Conservation (phyloP, 2,888 invertebrate genomes). For the Lucinisca nassula region DNA sequence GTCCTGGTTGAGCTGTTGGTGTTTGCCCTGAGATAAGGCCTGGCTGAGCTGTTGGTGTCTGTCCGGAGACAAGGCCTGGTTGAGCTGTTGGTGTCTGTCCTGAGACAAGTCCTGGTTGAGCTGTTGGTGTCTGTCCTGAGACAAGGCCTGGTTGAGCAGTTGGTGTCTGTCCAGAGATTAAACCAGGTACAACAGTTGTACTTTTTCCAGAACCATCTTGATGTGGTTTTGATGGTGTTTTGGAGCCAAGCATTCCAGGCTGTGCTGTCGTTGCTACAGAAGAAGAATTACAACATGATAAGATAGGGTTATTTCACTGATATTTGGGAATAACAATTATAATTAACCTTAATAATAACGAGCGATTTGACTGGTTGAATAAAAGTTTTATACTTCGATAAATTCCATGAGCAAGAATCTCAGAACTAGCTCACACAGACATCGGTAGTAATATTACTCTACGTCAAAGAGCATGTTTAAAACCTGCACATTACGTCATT, state of each 20-base stretch:
- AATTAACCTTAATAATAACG: too few relatives aligned
- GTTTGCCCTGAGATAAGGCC: background rate
- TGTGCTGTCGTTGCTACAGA: constrained; percentile 1
- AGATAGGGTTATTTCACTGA: too few relatives aligned
- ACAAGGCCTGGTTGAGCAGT: background rate
- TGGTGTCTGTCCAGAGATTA: background rate
- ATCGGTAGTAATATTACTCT: too few relatives aligned
- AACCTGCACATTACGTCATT: too few relatives aligned
- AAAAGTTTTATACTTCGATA: too few relatives aligned
- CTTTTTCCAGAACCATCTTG: background rate
- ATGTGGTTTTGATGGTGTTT: background rate
- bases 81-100: background rate
- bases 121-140: constrained; percentile 4
- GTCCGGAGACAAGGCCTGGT: constrained; percentile 1
- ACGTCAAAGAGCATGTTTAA: too few relatives aligned
- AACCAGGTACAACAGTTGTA: background rate
- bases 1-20: background rate
- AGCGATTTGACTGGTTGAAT: too few relatives aligned
- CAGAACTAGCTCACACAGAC: too few relatives aligned
- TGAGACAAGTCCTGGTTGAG: background rate
- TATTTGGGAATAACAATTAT: too few relatives aligned
- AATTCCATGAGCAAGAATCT: too few relatives aligned
- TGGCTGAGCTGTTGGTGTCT: constrained; percentile 1
- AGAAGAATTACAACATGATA: too few relatives aligned
- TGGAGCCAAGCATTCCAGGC: background rate